A percentile compares a stretch with the other conserved stretches of the same genome.
These are phyloP conservation scores for Turritopsis dohrnii DNA, from an alignment of 30 jellyfish, hydroid and myxozoan species.

Conservation along the genomic window DNA sequence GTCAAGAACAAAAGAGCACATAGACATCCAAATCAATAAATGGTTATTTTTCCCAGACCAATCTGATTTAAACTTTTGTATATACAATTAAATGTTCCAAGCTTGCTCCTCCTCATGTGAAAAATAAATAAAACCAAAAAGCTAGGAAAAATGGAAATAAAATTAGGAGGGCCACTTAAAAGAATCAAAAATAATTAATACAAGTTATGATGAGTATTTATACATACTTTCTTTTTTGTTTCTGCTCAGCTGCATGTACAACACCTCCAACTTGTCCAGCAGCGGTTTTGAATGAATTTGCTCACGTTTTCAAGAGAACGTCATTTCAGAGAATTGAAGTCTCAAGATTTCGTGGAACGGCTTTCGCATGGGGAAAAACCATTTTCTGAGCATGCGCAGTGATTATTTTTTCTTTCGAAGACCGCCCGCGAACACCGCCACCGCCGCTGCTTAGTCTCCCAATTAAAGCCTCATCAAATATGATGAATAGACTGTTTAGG, in stretches of 20 bases:
- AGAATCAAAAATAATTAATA: slow-evolving; percentile 10
- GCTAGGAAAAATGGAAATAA: neutral
- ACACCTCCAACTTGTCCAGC: slow-evolving; percentile 20
- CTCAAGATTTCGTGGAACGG: slow-evolving; percentile 31
- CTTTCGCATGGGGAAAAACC: slow-evolving; percentile 20
- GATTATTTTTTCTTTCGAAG: slow-evolving; percentile 21
- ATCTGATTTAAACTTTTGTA: slow-evolving; percentile 1
- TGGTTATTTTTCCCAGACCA: slow-evolving; percentile 1
- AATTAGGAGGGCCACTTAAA: slow-evolving; percentile 16
- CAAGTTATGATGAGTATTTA: slow-evolving; percentile 15
- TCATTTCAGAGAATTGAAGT: slow-evolving; percentile 27
- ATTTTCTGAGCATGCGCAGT: slow-evolving; percentile 27
- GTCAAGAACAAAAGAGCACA: slow-evolving; percentile 17
- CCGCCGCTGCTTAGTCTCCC: slow-evolving; percentile 34
- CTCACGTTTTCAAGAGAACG: slow-evolving; percentile 24
- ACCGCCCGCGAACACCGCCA: slow-evolving; percentile 27
- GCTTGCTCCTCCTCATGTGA: neutral
- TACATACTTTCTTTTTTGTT: slow-evolving; percentile 19
- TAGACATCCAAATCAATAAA: slow-evolving; percentile 5
- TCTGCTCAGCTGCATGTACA: slow-evolving; percentile 24
- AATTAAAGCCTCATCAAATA: no score
- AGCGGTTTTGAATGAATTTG: slow-evolving; percentile 15
- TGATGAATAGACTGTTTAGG: no score
- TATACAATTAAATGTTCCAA: no score
- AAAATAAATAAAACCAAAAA: slow-evolving; percentile 4